Conservation (phyloP, 2,888 invertebrate genomes). For the Dryococelus australis region DNA sequence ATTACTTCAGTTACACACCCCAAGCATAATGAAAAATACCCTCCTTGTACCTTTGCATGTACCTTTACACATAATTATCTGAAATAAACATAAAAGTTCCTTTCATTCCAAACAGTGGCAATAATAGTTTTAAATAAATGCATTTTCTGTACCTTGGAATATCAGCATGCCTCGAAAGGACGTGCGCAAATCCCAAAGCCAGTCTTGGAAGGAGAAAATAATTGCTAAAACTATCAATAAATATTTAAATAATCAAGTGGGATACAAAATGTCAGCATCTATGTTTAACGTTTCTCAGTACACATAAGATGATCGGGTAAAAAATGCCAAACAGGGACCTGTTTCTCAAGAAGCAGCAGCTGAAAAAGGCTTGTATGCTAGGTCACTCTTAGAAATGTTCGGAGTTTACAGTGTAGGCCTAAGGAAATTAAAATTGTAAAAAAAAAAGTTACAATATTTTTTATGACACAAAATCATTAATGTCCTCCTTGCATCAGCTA, state of each 20-base stretch:
- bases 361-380: neutral
- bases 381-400: too few relatives aligned
- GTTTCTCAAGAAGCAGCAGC: neutral
- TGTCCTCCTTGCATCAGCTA: too few relatives aligned
- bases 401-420: too few relatives aligned
- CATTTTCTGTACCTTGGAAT: neutral
- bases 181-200: neutral
- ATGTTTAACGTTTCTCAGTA: neutral
- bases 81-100: too few relatives aligned
- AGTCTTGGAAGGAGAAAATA: neutral
- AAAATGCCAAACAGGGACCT: neutral
- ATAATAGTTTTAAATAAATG: neutral
- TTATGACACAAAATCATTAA: too few relatives aligned
- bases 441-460: too few relatives aligned
- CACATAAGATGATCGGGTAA: neutral
- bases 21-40: too few relatives aligned
- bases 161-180: neutral
- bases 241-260: neutral
- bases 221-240: neutral
- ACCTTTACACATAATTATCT: too few relatives aligned
- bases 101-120: too few relatives aligned
- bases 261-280: neutral
- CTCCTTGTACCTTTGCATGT: too few relatives aligned
- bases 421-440: too few relatives aligned
- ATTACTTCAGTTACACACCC: too few relatives aligned